Evolutionary conservation across 2,113 vertebrate genomes (phyloP).

Genomic region (Choloepus hoffmanni): DNA sequence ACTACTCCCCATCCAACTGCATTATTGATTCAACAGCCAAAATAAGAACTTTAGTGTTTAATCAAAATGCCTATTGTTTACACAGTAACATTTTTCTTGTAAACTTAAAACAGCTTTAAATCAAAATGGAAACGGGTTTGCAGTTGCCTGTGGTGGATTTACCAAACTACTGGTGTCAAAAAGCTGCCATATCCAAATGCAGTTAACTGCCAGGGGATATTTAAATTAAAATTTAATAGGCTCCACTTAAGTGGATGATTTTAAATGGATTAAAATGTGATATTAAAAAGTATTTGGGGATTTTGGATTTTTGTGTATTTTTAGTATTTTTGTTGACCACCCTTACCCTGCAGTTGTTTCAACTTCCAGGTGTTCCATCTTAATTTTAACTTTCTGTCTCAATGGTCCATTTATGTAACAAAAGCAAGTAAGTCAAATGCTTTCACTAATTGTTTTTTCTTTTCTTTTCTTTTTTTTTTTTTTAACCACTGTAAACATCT

Average conservation of each 20-base stretch:
- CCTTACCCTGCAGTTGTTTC: not conserved
- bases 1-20: conserved; percentile 73
- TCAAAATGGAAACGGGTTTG: conserved; percentile 71
- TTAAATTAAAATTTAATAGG: conserved; percentile 30
- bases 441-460: not conserved
- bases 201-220: not conserved
- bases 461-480: not conserved
- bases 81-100: conserved; percentile 80
- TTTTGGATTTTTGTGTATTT: not conserved
- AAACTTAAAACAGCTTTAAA: conserved; percentile 80
- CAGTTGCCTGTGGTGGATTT: conserved; percentile 24
- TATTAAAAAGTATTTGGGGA: not conserved
- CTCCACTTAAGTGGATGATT: not conserved
- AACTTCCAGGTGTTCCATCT: not conserved
- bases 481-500: not conserved
- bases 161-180: conserved; percentile 49
- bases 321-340: not conserved
- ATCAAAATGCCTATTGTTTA: conserved; percentile 82
- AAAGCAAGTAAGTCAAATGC: not conserved
- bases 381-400: not conserved
- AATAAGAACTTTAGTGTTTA: conserved; percentile 82
- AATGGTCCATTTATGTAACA: not conserved
- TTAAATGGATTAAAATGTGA: not conserved
- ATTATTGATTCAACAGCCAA: conserved; percentile 82
- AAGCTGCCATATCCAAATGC: conserved; percentile 26